Base-by-base conservation (phyloP, 2,797 vertebrate genomes). In the Morelia viridis region DNA sequence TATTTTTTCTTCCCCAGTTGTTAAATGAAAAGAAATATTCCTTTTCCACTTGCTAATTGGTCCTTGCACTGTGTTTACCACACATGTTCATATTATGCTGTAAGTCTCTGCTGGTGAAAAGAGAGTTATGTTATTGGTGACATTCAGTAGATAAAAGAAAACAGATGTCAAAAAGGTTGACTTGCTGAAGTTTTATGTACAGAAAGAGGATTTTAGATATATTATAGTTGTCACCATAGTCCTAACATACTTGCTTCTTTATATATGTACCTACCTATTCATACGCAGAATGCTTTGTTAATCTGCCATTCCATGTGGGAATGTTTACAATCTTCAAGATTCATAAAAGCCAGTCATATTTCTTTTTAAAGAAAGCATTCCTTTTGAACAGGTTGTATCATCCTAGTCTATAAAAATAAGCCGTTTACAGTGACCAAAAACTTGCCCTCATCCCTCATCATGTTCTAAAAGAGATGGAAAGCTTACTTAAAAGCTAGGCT, bases 281-380 rank as follows among this genome's bases (percentile, higher is more conserved):
- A 96, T 94, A 92, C 93, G 94, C 94, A 96, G 94, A 95, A 95
- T 95, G 94, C 92, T 94, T 96, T 96, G 96, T 96, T 96, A 94
- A 94, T 95, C 94, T 96, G 91, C 94, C 88, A 95, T 94, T 94
- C 94, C 93, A 95, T 95, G 95, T 93, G 91, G 0, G 92, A 94
- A 94, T 94, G 95, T 94, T 86, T 89, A 88, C 22, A 88, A 93
- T 93, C 92, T 94, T 95, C 93, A 91, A 94, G 93, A 94, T 94
- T 95, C 35, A 57, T 65, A 85, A 10, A 94, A 95, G 94, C 95
- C 94, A 95, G 94, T 87, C 17, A 94, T 41, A 9, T 28, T 9
- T 9, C 0, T 11, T 57, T 90, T 5, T 3, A 1, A 61, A 26
- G 24, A 46, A 83, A 7, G 24, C 19, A 87, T 28, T 91, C 88